Conservation (phyloP, 1,140 invertebrate species). For the Bombus confusus region DNA sequence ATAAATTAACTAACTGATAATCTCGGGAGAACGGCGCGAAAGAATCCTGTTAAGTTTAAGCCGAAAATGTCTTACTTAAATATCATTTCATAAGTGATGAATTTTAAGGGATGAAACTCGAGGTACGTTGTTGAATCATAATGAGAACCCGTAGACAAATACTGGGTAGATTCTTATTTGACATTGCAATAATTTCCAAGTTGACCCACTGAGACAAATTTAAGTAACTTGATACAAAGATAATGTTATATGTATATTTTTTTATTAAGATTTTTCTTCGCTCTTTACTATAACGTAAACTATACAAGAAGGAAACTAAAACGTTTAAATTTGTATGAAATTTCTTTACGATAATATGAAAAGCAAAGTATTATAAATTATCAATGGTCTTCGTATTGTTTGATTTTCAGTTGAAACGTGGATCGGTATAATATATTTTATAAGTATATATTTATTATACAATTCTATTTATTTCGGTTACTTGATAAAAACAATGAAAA, state of each 20-base stretch:
- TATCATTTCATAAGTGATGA: background rate
- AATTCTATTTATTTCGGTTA: background rate
- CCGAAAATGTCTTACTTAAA: background rate
- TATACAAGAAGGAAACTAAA: background rate
- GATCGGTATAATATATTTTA: too few relatives aligned
- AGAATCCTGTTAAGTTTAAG: background rate
- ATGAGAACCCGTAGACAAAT: background rate
- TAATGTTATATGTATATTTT: background rate
- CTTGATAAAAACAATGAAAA: background rate
- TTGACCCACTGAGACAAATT: too few relatives aligned
- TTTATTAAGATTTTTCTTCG: background rate
- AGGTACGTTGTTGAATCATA: background rate
- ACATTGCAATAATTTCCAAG: background rate
- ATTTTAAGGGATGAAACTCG: background rate
- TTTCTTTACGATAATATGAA: background rate
- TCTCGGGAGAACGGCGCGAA: background rate
- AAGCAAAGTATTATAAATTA: background rate
- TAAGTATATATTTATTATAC: too few relatives aligned
- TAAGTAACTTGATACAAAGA: background rate
- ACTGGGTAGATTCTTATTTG: background rate
- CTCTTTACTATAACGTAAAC: background rate
- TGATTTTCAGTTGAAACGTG: background rate
- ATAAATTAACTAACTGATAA: background rate
- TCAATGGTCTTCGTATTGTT: background rate
- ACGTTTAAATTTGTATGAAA: background rate